These are phyloP conservation scores for Halcyon senegalensis DNA, from an alignment of 2,113 vertebrate genomes.

Conservation along the genomic window DNA sequence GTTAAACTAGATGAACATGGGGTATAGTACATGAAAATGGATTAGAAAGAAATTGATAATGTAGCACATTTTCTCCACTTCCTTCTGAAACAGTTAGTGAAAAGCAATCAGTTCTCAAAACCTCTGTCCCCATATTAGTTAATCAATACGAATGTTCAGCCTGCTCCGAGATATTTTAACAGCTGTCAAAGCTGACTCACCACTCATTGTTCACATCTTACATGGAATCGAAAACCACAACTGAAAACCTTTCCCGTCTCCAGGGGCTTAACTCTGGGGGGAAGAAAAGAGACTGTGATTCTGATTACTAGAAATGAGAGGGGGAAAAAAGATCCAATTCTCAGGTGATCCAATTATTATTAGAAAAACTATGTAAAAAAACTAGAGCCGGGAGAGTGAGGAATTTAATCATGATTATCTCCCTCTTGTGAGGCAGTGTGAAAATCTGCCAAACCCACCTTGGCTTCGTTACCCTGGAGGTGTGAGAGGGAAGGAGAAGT, in stretches of 20 bases:
- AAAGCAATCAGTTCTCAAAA: constrained; percentile 61
- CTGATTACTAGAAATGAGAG: neutral
- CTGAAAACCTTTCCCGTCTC: constrained; percentile 54
- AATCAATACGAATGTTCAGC: constrained; percentile 71
- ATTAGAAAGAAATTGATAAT: constrained; percentile 68
- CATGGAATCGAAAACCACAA: constrained; percentile 43
- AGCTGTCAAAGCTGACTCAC: constrained; percentile 68
- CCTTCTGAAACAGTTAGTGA: constrained; percentile 42
- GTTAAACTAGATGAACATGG: constrained; percentile 52
- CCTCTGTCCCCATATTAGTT: constrained; percentile 59
- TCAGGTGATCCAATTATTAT: constrained; percentile 70
- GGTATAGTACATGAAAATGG: constrained; percentile 45
- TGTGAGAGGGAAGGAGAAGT: neutral
- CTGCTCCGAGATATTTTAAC: constrained; percentile 65
- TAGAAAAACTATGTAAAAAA: constrained; percentile 36
- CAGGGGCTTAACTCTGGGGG: constrained; percentile 36
- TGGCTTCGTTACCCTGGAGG: neutral
- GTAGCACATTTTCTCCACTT: constrained; percentile 17
- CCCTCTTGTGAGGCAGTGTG: neutral
- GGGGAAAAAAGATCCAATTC: constrained; percentile 9
- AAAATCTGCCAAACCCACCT: constrained; percentile 30
- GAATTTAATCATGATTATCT: constrained; percentile 59
- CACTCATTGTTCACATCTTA: constrained; percentile 70
- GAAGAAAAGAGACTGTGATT: neutral
- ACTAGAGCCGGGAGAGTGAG: neutral